Percentiles rank a stretch among this genome's conserved stretches.
Evolutionary conservation across 2,888 invertebrate genomes (phyloP).

Genomic region (Eurois occulta): DNA sequence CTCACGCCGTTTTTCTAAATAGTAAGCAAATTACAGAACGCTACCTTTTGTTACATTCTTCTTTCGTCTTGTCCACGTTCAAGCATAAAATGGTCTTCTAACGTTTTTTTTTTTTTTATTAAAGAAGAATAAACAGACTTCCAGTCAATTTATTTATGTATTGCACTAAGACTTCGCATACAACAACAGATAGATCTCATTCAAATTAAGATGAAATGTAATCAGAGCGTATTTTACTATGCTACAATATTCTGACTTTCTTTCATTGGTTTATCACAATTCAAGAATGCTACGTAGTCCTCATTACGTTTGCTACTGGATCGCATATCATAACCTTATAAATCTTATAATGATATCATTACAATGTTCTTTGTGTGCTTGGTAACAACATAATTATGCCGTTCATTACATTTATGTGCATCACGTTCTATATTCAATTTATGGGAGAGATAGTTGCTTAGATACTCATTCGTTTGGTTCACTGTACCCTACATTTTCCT

Average conservation of each 20-base stretch:
- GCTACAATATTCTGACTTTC: background rate
- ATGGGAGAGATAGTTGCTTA: slow-evolving; percentile 1
- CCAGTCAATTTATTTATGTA: background rate
- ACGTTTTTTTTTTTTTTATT: background rate
- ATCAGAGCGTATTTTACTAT: background rate
- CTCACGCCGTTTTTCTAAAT: background rate
- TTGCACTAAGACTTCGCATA: background rate
- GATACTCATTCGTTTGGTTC: background rate
- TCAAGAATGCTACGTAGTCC: background rate
- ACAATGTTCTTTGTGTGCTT: slow-evolving; percentile 15
- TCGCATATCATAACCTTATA: slow-evolving; percentile 26
- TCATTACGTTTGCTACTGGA: background rate
- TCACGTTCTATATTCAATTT: slow-evolving; percentile 13
- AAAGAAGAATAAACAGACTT: background rate
- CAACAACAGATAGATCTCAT: background rate
- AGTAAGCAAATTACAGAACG: background rate
- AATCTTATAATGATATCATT: slow-evolving; percentile 28
- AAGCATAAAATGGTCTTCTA: no score
- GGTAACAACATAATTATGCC: slow-evolving; percentile 5
- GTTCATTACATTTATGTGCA: slow-evolving; percentile 8
- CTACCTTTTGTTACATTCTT: background rate
- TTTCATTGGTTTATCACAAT: background rate
- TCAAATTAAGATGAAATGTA: background rate
- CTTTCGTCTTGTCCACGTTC: background rate
- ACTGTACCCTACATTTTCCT: background rate